Percentiles rank a stretch among this genome's conserved stretches.
phyloP scores from a whole-genome alignment of 2,888 invertebrate species.

The Geotrupes spiniger region DNA sequence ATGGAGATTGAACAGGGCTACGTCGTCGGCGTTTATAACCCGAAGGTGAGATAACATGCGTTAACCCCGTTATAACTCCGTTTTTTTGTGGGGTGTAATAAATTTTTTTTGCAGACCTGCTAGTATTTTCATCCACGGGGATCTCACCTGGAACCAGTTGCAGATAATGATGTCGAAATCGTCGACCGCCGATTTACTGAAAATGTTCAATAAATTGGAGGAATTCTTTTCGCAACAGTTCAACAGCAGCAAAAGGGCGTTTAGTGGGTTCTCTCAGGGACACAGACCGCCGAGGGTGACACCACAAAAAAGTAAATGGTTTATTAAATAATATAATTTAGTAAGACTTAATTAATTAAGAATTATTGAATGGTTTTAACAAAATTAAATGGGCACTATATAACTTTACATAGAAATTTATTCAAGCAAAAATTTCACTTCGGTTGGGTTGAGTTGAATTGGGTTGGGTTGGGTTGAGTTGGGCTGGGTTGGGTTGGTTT shows the following conservation, averaged over 20 bases:
- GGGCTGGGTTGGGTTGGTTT: no score
- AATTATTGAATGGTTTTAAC: no score
- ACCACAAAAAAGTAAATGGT: conserved; percentile 40
- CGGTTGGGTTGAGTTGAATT: no score
- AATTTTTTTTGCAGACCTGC: conserved; percentile 67
- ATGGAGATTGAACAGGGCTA: conserved; percentile 69
- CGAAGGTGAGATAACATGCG: conserved; percentile 58
- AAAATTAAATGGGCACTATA: no score
- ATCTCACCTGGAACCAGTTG: conserved; percentile 91
- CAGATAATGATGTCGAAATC: conserved; percentile 97
- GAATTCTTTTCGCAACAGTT: conserved; percentile 99
- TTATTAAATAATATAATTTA: background rate
- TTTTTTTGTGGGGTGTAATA: no score
- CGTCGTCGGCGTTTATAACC: conserved; percentile 57
- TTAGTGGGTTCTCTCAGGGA: conserved; percentile 51
- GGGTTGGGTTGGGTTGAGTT: no score
- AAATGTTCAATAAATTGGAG: conserved; percentile 94
- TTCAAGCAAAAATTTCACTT: no score
- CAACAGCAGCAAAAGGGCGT: conserved; percentile 90
- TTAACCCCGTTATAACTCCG: no score
- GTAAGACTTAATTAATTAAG: background rate
- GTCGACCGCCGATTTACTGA: conserved; percentile 93
- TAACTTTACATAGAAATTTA: no score
- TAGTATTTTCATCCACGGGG: conserved; percentile 88
- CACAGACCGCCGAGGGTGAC: conserved; percentile 39